Conservation (phyloP, 2,113 vertebrate species). For the Micromys minutus region DNA sequence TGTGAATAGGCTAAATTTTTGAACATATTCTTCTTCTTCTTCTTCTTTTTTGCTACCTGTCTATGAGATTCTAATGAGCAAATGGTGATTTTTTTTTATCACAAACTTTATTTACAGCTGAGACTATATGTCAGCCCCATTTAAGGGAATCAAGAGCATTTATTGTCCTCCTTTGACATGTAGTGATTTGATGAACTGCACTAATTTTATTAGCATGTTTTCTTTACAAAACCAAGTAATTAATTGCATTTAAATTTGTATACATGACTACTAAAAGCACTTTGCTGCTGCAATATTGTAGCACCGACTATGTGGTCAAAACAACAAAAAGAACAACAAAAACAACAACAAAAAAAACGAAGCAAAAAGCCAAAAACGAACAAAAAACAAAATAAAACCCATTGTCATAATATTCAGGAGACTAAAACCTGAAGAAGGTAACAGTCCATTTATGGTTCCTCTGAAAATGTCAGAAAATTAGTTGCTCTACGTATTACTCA, state of each 20-base stretch:
- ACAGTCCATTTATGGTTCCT: accelerated
- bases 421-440: neutral
- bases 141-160: constrained; percentile 38
- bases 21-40: no score
- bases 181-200: neutral
- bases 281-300: neutral
- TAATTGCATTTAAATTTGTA: neutral
- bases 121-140: constrained; percentile 7
- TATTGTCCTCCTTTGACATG: neutral
- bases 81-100: constrained; percentile 74
- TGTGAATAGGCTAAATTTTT: constrained; percentile 71
- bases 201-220: neutral
- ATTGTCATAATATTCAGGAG: neutral
- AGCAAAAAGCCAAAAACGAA: no score
- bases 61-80: constrained; percentile 53
- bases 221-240: constrained; percentile 11
- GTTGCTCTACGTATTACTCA: neutral
- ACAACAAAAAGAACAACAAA: no score
- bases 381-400: no score
- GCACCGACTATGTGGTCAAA: neutral
- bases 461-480: no score
- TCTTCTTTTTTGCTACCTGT: constrained; percentile 25
- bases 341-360: no score
- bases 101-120: neutral
- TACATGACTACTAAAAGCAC: neutral